Percentiles rank a stretch among this genome's conserved stretches.
Conservation (phyloP, 23 tunicate species). For the Trididemnum clinides region DNA sequence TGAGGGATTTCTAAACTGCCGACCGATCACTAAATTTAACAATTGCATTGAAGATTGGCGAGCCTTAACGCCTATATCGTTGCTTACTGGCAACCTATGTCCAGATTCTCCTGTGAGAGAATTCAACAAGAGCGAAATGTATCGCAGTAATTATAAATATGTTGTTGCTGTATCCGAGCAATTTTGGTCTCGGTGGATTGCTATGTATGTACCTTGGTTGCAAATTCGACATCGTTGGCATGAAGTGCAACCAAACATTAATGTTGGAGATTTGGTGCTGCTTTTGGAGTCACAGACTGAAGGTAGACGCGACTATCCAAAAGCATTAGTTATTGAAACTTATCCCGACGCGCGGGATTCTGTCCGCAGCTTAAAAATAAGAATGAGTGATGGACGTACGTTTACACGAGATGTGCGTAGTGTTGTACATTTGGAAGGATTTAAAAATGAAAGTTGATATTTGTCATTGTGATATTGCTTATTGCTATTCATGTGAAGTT, state of each 20-base stretch:
- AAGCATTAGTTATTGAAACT: neutral
- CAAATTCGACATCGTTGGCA: slow-evolving; percentile 21
- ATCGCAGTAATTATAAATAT: slow-evolving; percentile 17
- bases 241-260: neutral
- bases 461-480: no score
- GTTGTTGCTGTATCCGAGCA: slow-evolving; percentile 19
- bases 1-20: neutral
- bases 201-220: slow-evolving; percentile 18
- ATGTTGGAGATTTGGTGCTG: neutral
- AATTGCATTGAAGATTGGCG: slow-evolving; percentile 1
- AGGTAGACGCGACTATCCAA: neutral
- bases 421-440: slow-evolving; percentile 15
- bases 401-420: slow-evolving; percentile 7
- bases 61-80: slow-evolving; percentile 18
- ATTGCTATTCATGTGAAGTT: no score
- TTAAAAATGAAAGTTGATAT: no score
- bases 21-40: neutral
- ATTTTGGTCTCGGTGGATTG: neutral
- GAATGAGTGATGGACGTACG: neutral
- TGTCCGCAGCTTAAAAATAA: neutral
- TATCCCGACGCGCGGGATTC: neutral
- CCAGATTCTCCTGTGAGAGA: neutral
- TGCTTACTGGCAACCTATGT: neutral
- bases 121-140: neutral
- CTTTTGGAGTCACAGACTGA: neutral